Evolutionary conservation across 2,113 vertebrate genomes (phyloP).

Genomic region (Neomonachus schauinslandi): DNA sequence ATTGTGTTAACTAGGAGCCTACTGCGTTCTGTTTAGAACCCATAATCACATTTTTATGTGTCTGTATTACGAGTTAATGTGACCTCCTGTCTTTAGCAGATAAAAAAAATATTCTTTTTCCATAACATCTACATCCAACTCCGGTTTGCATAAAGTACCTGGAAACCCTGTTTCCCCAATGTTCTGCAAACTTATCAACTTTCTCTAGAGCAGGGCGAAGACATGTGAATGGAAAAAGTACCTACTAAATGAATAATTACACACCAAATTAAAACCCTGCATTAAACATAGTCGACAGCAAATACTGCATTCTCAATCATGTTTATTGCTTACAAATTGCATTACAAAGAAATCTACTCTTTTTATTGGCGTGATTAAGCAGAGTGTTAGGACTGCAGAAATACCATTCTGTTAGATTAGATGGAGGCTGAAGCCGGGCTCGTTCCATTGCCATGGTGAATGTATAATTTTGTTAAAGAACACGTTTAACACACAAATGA

Average conservation of each 20-base stretch:
- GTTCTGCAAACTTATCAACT: constrained; percentile 48
- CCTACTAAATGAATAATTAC: constrained; percentile 71
- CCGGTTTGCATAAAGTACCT: not conserved
- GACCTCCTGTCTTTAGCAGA: constrained; percentile 86
- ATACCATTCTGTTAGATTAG: constrained; percentile 22
- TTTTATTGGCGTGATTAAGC: constrained; percentile 79
- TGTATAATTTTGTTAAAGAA: constrained; percentile 61
- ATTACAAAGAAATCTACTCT: constrained; percentile 77
- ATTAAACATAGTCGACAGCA: constrained; percentile 31
- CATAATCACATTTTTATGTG: constrained; percentile 89
- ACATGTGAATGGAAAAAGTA: not conserved
- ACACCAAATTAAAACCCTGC: constrained; percentile 67
- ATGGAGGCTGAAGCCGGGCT: not conserved
- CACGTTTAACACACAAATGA: constrained; percentile 45
- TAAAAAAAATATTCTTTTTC: constrained; percentile 61
- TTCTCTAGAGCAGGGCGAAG: not conserved
- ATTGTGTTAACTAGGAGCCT: constrained; percentile 90
- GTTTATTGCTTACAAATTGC: constrained; percentile 81
- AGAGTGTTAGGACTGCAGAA: constrained; percentile 42
- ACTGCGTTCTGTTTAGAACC: constrained; percentile 87
- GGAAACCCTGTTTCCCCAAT: not conserved
- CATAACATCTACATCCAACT: constrained; percentile 69
- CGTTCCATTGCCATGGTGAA: not conserved
- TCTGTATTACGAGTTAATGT: constrained; percentile 87
- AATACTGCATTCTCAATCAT: constrained; percentile 70